These are phyloP conservation scores for Argyrosomus japonicus DNA, from an alignment of 2,113 vertebrate genomes.

Conservation along the genomic window DNA sequence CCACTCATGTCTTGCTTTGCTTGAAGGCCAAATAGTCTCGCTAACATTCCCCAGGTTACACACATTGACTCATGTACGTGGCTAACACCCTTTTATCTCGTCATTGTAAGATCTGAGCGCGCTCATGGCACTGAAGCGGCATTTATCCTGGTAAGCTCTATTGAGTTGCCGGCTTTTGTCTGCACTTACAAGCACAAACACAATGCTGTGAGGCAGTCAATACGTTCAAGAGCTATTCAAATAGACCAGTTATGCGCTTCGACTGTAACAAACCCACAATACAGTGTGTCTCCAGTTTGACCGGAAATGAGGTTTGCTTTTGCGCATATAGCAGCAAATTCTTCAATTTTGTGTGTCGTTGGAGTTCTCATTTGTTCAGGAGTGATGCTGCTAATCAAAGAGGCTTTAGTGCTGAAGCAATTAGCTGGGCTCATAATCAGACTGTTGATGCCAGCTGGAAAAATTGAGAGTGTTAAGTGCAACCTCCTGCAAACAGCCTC, in stretches of 20 bases:
- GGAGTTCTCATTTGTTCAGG: constrained; percentile 5
- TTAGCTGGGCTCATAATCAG: constrained; percentile 34
- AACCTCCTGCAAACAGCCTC: constrained; percentile 20
- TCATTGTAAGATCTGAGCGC: constrained; percentile 23
- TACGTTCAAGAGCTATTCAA: constrained; percentile 13
- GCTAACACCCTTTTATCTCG: constrained; percentile 11
- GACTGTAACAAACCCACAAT: constrained; percentile 1
- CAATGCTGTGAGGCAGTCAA: constrained; percentile 19
- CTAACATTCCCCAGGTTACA: constrained; percentile 30
- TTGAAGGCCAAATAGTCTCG: constrained; percentile 46
- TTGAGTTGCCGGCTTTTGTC: constrained; percentile 45
- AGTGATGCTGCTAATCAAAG: constrained; percentile 6
- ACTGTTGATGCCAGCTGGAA: constrained; percentile 23
- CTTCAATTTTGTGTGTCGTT: background rate
- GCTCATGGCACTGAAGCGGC: background rate
- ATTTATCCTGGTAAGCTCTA: constrained; percentile 42
- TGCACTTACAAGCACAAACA: constrained; percentile 21
- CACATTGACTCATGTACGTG: constrained; percentile 27
- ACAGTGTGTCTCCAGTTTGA: background rate
- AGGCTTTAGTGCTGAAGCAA: background rate
- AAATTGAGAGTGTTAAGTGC: background rate
- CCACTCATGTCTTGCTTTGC: constrained; percentile 29
- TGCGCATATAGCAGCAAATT: constrained; percentile 1
- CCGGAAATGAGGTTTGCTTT: background rate
- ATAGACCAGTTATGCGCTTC: background rate